These are phyloP conservation scores for Scarus forsteni DNA, from an alignment of 2,797 vertebrate genomes.

Conservation along the genomic window DNA sequence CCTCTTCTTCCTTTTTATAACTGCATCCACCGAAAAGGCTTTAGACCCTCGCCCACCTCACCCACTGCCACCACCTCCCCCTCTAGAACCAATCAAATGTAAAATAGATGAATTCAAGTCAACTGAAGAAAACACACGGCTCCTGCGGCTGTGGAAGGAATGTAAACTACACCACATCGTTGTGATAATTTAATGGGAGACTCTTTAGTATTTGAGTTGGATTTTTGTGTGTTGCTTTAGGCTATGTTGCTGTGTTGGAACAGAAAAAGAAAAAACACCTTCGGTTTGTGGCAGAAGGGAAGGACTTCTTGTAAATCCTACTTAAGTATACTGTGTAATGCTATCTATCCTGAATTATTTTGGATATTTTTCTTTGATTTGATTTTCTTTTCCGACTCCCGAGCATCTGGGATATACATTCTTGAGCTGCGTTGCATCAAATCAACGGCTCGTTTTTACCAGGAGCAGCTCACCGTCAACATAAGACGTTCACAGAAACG, in stretches of 20 bases:
- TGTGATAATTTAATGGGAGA: conserved; percentile 81
- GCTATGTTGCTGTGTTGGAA: conserved; percentile 58
- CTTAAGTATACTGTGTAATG: conserved; percentile 70
- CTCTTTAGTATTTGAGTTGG: conserved; percentile 74
- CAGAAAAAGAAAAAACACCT: conserved; percentile 51
- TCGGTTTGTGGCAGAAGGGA: conserved; percentile 21
- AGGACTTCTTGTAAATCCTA: conserved; percentile 69
- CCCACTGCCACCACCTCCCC: conserved; percentile 33
- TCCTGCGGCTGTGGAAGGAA: conserved; percentile 72
- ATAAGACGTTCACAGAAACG: conserved; percentile 34
- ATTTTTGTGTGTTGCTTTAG: conserved; percentile 69
- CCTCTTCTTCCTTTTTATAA: conserved; percentile 75
- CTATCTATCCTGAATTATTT: conserved; percentile 65
- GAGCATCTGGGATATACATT: conserved; percentile 53
- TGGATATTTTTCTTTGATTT: conserved; percentile 24
- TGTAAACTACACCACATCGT: conserved; percentile 82
- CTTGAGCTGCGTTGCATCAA: conserved; percentile 54
- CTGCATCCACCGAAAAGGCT: conserved; percentile 83
- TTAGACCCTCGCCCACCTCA: conserved; percentile 62
- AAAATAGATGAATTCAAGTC: conserved; percentile 62
- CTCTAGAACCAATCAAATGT: conserved; percentile 71
- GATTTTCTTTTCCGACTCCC: conserved; percentile 34
- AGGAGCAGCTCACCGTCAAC: conserved; percentile 30
- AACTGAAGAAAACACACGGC: conserved; percentile 53
- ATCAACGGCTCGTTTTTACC: conserved; percentile 48